Conservation (phyloP, 2,113 vertebrate genomes). For the Chionodraco myersi region DNA sequence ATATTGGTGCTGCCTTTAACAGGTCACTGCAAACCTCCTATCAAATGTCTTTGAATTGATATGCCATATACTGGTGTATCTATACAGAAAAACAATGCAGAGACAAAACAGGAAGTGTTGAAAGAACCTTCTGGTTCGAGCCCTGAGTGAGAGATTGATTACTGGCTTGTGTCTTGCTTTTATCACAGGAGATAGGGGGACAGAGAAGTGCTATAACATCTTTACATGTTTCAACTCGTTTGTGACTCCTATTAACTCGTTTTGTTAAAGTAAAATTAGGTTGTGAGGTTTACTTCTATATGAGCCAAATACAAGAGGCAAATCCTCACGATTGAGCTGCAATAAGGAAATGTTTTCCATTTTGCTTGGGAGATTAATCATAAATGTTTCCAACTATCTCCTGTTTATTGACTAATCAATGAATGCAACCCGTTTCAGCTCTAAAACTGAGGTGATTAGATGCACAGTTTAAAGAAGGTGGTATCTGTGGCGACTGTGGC, state of each 20-base stretch:
- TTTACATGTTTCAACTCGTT: too few species aligned
- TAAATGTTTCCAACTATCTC: neutral
- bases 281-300: too few species aligned
- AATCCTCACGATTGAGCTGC: neutral
- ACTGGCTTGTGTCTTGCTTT: slow-evolving; percentile 44
- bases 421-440: neutral
- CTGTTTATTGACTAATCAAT: neutral
- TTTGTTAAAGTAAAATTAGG: too few species aligned
- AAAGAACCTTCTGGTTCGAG: too few species aligned
- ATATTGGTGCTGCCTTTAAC: neutral
- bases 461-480: neutral
- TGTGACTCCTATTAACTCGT: too few species aligned
- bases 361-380: neutral
- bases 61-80: too few species aligned
- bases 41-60: too few species aligned
- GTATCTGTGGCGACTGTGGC: too few species aligned
- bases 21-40: neutral
- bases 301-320: too few species aligned
- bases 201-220: neutral
- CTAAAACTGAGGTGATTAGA: neutral
- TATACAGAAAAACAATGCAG: too few species aligned
- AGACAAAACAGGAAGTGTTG: too few species aligned
- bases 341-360: neutral
- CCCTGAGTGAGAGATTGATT: too few species aligned
- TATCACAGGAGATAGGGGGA: neutral